phyloP scores from a whole-genome alignment of 2,797 vertebrate genomes.

The Platalea minor region DNA sequence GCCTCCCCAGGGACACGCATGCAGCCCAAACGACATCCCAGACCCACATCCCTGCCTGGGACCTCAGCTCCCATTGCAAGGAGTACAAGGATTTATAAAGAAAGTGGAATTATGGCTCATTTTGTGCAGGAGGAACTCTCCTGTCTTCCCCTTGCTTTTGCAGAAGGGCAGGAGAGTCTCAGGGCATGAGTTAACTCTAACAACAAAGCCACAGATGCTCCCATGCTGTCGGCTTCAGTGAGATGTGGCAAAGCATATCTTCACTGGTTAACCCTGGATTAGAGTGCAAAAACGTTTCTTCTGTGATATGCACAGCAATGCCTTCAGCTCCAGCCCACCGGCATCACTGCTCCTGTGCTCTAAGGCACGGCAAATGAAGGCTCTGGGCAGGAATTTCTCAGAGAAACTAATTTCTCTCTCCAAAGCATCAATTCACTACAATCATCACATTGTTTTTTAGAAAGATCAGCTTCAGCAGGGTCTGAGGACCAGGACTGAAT shows the following conservation, averaged over 20 bases:
- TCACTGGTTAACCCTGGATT: not conserved
- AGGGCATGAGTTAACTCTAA: not conserved
- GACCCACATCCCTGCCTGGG: not conserved
- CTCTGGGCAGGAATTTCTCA: not conserved
- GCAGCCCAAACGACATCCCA: not conserved
- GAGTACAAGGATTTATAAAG: not conserved
- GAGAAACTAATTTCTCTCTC: not conserved
- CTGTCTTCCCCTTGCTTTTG: not conserved
- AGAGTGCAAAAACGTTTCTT: not conserved
- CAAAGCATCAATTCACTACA: not conserved
- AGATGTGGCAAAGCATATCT: not conserved
- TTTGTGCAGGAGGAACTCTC: not conserved
- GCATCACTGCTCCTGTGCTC: rapidly evolving
- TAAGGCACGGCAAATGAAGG: rapidly evolving
- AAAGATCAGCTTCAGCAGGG: not conserved
- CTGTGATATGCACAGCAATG: rapidly evolving
- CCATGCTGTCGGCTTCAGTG: rapidly evolving
- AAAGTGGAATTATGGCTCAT: not conserved
- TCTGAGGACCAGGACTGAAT: not conserved
- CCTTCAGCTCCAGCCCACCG: not conserved
- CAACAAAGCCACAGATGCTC: not conserved
- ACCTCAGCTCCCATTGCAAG: rapidly evolving
- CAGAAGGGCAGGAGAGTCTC: not conserved
- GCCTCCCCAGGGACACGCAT: not conserved
- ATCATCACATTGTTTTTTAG: rapidly evolving